Base-by-base conservation (phyloP, 2,797 vertebrate genomes). In the Gallinago solitaria region DNA sequence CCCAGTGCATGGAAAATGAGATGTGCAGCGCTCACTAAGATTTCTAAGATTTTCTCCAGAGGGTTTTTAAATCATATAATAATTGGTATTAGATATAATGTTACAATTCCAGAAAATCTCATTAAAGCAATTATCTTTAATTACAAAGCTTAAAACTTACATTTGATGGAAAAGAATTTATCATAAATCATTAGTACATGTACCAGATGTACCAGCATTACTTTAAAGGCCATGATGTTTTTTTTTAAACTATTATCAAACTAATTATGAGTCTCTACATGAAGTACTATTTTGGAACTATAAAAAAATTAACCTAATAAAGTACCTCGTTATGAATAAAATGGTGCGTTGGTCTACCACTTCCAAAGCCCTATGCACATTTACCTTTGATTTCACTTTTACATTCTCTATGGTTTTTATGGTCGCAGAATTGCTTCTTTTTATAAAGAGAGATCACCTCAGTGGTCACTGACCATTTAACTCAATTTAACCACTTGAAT, bases 241-340 rank as follows among this genome's bases (percentile, higher is more conserved):
- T 50, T 47, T 74, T 64, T 3, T 10, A 63, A 84, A 57, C 27
- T 73, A 25, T 28, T 89, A 45, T 5, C 35, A 74, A 88, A 56
- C 61, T 35, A 91, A 51, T 96, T 94, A 96, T 56, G 84, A 95
- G 98, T 98, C 96, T 98, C 98, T 98, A 98, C 97, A 95, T 98
- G 89, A 97, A 95, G 57, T 90, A 94, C 92, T 96, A 90, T 93
- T 97, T 97, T 95, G 95, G 95, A 96, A 97, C 93, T 89, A 92
- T 92, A 97, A 96, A 82, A 74, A 92, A 97, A 90, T 76, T 87
- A 96, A 86, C 79, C 80, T 96, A 95, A 96, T 94, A 83, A 96
- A 92, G 80, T 53, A 95, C 80, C 88, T 96, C 73, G 9, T 37
- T 68, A 24, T 68, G 75, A 73, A 54, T 50, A 93, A 93, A 97